phyloP scores from a whole-genome alignment of 2,888 invertebrate species.

The Apotomis betuletana region DNA sequence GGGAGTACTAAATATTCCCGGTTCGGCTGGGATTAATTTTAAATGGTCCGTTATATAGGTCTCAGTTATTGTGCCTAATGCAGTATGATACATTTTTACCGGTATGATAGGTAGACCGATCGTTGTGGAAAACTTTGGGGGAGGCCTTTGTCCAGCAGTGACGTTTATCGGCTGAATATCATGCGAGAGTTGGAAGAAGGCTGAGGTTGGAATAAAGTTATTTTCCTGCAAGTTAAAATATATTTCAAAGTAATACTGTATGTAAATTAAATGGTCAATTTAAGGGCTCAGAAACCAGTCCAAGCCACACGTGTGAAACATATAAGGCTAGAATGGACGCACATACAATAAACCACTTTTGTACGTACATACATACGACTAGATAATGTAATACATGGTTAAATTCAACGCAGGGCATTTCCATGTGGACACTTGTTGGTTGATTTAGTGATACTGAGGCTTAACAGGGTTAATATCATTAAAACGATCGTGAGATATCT shows the following conservation, averaged over 20 bases:
- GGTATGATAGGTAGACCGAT: no score
- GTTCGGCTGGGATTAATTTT: no score
- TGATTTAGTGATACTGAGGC: neutral
- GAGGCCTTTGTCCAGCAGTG: no score
- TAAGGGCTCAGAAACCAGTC: conserved; percentile 26
- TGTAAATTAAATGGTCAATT: neutral
- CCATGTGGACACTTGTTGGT: conserved; percentile 31
- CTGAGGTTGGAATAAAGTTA: neutral
- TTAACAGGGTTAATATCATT: neutral
- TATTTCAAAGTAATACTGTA: neutral
- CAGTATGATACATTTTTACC: no score
- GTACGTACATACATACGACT: neutral
- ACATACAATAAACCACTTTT: neutral
- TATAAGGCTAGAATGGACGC: neutral
- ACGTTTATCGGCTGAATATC: no score
- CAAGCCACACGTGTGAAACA: conserved; percentile 25
- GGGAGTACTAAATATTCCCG: no score
- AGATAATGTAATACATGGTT: neutral
- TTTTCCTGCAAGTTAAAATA: neutral
- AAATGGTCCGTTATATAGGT: no score
- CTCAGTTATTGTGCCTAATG: no score
- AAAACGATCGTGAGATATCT: no score
- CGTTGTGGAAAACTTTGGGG: no score
- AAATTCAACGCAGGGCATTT: neutral
- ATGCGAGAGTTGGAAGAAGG: no score